phyloP scores from a whole-genome alignment of 2,797 vertebrate species.

The Anisognathus igniventris region DNA sequence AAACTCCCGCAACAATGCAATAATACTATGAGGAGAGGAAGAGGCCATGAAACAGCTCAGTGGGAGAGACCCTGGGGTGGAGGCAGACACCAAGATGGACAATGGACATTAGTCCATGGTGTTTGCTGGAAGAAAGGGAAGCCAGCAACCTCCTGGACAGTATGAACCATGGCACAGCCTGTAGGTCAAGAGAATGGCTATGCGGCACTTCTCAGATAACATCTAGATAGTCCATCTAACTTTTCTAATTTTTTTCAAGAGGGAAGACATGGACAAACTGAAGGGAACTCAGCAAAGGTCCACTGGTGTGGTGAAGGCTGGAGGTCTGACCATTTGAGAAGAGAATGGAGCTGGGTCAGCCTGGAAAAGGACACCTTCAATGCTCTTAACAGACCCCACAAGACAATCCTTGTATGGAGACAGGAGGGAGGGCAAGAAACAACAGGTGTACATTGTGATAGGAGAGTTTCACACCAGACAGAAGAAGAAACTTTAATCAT shows the following conservation, averaged over 20 bases:
- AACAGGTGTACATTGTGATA: not conserved
- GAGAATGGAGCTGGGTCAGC: not conserved
- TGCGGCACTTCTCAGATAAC: accelerated
- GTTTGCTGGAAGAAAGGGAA: not conserved
- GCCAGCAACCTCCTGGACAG: not conserved
- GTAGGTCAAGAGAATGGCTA: accelerated
- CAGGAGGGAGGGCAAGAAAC: not conserved
- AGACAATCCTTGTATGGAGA: not conserved
- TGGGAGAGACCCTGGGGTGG: not conserved
- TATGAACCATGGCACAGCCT: not conserved
- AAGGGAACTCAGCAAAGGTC: not conserved
- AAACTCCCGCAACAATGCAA: not conserved
- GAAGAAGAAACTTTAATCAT: not conserved
- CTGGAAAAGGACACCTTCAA: not conserved
- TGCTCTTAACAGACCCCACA: not conserved
- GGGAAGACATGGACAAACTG: not conserved
- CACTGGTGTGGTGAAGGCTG: accelerated
- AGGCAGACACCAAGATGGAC: not conserved
- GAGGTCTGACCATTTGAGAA: not conserved
- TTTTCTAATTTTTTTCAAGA: not conserved
- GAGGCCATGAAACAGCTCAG: not conserved
- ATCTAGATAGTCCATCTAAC: not conserved
- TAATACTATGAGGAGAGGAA: not conserved
- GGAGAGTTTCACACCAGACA: not conserved
- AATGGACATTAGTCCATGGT: not conserved